Base-by-base conservation (phyloP, 1,140 invertebrate species). In the Coenobita brevimanus region DNA sequence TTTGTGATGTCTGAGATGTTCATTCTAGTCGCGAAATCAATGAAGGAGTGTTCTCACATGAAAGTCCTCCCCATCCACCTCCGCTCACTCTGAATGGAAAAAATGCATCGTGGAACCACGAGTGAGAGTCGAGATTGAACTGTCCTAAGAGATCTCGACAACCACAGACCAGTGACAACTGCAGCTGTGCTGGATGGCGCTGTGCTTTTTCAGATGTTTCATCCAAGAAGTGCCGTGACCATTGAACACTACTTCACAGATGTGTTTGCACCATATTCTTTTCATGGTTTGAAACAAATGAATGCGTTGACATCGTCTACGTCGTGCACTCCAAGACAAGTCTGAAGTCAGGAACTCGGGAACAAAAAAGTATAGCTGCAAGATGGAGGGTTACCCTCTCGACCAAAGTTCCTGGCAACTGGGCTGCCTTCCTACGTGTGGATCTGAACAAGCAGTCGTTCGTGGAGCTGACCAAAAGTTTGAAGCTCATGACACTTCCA, bases 391-490 rank as follows among this genome's bases (percentile, higher is more conserved):
- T 75, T 33, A 75, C 71, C 36, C 38, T 75, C 71, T 75, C 71
- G 36, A 75, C 27, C 71, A 75, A 75, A 75, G 38, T 75, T 75
- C 71, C 17, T 75, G 71, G 71, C 62, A 67, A 67, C 62, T 67
- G 62, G 62, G 62, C 30, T 67, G 62, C 62, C 62, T 67, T 67
- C 30, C 62, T 67, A 4, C n/a, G 62, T 67, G 62, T 67, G 62
- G 62, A 24, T 24, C 62, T 10, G 62, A 67, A 67, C n/a, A 67
- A 67, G n/a, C 62, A 67, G 62, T 67, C n/a, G n/a, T 67, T 67
- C n/a, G 21, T 67, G 6, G 30, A 67, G 62, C 62, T 67, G 8
- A 24, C 30, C 21, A 67, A 67, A n/a, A 6, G 30, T 8, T 67
- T 33, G 30, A 24, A 6, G 6, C 71, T 75, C 71, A 75, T 75